Evolutionary conservation across 2,797 vertebrate genomes (phyloP), one percentile per base, ranked within the genome.

Genomic region (Pempheris klunzingeri): DNA sequence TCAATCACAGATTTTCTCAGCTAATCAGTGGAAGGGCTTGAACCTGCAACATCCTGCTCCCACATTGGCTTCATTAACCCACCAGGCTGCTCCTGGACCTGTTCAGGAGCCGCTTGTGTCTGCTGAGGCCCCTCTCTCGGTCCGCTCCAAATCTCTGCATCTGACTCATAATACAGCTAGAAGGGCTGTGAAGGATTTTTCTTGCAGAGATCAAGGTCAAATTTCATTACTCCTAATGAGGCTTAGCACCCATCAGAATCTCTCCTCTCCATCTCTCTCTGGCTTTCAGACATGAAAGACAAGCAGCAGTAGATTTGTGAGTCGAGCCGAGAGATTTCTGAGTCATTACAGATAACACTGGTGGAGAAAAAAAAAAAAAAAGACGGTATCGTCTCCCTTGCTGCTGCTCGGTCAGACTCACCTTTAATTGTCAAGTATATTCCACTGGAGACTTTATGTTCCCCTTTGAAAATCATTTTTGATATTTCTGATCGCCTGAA

Each of bases 221-320:
- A 83, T 74, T 83, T 70, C 80, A 85, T 87, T 83, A 80, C 53
- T 71, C 59, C 76, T 88, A 85, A 90, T 85, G 84, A 90, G 81
- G 77, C 83, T 65, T 13, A 53, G 75, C 75, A 61, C 38, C 44
- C 78, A 24, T 43, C 85, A 85, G 1, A 53, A 65, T 75, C 74
- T 74, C 30, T 8, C 28, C 60, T 65, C 75, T 78, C 64, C 63
- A 55, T 78, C 83, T 74, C 74, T 70, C 46, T 43, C 15, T 14
- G 22, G 70, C 78, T 78, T 34, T 64, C 54, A 81, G 54, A 90
- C 80, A 76, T 83, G 76, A 87, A 81, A 90, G 80, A 78, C 55
- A 24, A 79, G 82, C 66, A 30, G 70, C 60, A 41, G 63, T 55
- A 44, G 55, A 76, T 81, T 73, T 54, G 54, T 10, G 44, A 70